Conservation (phyloP, 2,797 vertebrate species). For the Ceryle rudis region DNA sequence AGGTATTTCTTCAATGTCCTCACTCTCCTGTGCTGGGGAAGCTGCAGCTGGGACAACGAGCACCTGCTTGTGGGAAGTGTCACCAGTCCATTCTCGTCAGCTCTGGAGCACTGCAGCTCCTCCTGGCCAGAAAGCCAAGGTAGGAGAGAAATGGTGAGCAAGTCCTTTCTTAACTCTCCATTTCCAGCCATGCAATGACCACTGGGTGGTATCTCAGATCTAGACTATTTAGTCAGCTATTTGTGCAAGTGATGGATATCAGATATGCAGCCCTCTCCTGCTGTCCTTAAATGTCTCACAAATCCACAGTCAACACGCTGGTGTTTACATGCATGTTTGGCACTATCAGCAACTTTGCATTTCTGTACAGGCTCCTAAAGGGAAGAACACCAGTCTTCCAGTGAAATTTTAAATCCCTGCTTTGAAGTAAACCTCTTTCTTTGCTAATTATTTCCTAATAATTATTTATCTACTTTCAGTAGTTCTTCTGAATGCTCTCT, state of each 20-base stretch:
- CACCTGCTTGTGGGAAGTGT: not conserved
- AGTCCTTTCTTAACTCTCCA: not conserved
- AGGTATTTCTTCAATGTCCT: not conserved
- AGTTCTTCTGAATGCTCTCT: not conserved
- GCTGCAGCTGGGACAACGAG: not conserved
- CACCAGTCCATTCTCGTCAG: not conserved
- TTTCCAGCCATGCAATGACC: not conserved
- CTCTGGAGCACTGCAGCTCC: not conserved
- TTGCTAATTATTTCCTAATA: constrained; percentile 1
- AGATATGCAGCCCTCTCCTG: not conserved
- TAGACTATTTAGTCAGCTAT: not conserved
- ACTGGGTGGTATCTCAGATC: not conserved
- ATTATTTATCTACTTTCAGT: not conserved
- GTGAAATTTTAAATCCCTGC: not conserved
- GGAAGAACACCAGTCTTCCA: not conserved
- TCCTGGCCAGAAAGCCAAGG: not conserved
- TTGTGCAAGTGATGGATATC: not conserved
- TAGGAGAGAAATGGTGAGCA: not conserved
- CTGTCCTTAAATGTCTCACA: not conserved
- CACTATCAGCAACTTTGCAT: not conserved
- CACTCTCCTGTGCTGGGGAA: accelerated
- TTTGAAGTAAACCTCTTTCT: not conserved
- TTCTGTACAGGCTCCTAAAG: not conserved
- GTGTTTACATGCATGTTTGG: not conserved
- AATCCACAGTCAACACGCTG: not conserved